Evolutionary conservation across 2,113 vertebrate species (phyloP).

Genomic region (Jaculus jaculus): DNA sequence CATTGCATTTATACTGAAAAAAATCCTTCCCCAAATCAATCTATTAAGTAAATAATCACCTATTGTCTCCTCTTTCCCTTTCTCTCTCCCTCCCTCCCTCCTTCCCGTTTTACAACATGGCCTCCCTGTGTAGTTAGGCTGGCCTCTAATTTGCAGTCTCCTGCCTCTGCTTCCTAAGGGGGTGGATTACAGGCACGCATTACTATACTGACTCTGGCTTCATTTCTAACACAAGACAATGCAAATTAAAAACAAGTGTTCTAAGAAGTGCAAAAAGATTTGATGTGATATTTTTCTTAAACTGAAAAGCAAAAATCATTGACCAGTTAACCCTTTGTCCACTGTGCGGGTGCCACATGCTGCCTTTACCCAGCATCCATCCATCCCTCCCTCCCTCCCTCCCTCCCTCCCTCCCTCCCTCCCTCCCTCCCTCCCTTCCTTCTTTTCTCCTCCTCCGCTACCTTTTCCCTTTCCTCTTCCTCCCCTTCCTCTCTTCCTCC

Average conservation of each 20-base stretch:
- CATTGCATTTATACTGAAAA: not conserved
- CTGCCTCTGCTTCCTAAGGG: not conserved
- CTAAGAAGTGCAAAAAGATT: not conserved
- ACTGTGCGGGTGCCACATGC: not conserved
- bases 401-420: no score
- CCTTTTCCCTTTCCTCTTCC: no score
- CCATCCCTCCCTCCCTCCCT: not conserved
- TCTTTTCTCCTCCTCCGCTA: no score
- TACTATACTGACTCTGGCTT: not conserved
- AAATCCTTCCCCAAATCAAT: not conserved
- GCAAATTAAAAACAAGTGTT: not conserved
- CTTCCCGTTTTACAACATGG: not conserved
- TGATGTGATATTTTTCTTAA: not conserved
- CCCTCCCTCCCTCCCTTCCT: no score
- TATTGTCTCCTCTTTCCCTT: not conserved
- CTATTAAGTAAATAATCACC: not conserved
- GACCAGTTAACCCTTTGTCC: not conserved
- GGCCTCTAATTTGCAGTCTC: not conserved
- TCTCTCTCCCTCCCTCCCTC: not conserved
- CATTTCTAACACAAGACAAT: conserved; percentile 1
- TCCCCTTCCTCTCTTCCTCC: no score
- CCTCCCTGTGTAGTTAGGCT: not conserved
- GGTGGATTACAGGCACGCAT: not conserved
- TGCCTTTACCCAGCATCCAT: not conserved
- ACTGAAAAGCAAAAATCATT: not conserved